Evolutionary conservation across 2,888 invertebrate genomes (phyloP).

Genomic region (Saturnia pavonia): DNA sequence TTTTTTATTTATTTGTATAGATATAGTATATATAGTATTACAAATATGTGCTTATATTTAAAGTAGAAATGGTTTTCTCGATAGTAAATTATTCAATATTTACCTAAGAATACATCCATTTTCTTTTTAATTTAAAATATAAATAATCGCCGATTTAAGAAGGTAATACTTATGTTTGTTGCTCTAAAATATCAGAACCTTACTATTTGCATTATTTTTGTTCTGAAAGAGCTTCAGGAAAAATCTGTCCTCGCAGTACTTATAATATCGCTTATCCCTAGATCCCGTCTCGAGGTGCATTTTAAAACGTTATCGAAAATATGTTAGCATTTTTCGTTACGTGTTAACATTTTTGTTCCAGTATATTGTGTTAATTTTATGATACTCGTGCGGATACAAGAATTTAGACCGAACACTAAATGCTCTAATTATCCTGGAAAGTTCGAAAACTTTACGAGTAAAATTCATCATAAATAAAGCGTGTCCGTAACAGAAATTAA

Average conservation of each 20-base stretch:
- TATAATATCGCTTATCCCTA: constrained; percentile 9
- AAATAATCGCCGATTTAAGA: background rate
- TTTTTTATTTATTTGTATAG: no score
- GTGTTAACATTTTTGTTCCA: background rate
- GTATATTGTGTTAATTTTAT: background rate
- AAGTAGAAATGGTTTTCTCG: background rate
- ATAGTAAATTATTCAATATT: background rate
- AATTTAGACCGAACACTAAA: constrained; percentile 20
- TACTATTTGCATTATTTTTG: constrained; percentile 8
- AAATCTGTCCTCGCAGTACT: background rate
- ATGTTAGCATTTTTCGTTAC: constrained; percentile 2
- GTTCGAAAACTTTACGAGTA: constrained; percentile 33
- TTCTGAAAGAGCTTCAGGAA: background rate
- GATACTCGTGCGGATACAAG: constrained; percentile 10
- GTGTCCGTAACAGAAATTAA: constrained; percentile 47
- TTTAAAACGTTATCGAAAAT: background rate
- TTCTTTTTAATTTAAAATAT: background rate
- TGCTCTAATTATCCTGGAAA: constrained; percentile 42
- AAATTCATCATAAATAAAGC: constrained; percentile 43
- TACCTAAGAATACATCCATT: background rate
- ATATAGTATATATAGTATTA: no score
- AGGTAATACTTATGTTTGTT: background rate
- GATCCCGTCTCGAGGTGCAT: constrained; percentile 4
- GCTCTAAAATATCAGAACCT: background rate
- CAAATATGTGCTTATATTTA: background rate